Evolutionary conservation across 2,113 vertebrate genomes (phyloP), one percentile per base, ranked within the genome.

Genomic region (Cichladusa arquata): DNA sequence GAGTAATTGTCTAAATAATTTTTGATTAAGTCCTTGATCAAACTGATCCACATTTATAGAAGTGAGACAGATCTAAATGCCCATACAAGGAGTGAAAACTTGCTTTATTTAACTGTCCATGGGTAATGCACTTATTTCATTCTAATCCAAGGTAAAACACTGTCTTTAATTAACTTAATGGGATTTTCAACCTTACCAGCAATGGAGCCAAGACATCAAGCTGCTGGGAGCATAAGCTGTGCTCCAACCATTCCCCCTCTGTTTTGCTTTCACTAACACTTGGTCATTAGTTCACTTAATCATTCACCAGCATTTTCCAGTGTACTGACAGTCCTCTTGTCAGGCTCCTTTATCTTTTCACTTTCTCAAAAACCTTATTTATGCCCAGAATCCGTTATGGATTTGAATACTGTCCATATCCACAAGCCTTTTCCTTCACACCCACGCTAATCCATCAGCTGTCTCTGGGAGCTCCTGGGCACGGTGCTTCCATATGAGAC

Each of bases 1-100:
- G 77, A 95, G 81, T 89, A 94, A 95, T 73, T 96, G 86, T 85
- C 64, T 91, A 97, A 96, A 85, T 95, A 97, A 88, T 96, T 96
- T 96, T 88, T 97, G 53, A 97, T 95, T 95, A 95, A 93, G 92
- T 92, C 85, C 94, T 91, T 77, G 80, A 92, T 93, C 86, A 96
- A 92, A 97, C 51, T 95, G 95, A 96, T 91, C 85, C 86, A 90
- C 86, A 81, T 71, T 95, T 91, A 70, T 11, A 83, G 64, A 86
- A 88, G 38, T 14, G 33, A 88, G 57, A 65, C 44, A 87, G 64
- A 74, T 72, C 38, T 87, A 83, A 89, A 91, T 62, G 67, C 26
- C 62, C 69, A 72, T 66, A 71, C 44, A 81, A 51, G 44, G 76
- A 93, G 51, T 36, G 45, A 83, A 42, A 94, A 51, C 47, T 80